Conservation (phyloP, 2,797 vertebrate species). For the Natrix natrix region DNA sequence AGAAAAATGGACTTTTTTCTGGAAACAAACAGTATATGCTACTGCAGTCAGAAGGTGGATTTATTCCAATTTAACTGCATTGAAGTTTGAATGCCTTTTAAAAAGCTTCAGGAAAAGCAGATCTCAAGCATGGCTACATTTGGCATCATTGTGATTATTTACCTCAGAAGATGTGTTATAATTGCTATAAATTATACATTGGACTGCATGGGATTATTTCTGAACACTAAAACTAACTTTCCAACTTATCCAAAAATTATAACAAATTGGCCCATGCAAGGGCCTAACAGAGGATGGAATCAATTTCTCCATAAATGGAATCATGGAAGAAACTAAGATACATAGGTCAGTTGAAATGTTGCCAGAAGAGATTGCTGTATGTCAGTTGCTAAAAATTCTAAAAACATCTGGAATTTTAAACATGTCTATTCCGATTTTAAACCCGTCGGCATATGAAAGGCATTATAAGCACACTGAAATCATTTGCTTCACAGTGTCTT, state of each 20-base stretch:
- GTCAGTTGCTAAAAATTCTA: constrained; percentile 43
- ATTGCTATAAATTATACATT: not conserved
- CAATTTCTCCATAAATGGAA: constrained; percentile 51
- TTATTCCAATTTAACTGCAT: not conserved
- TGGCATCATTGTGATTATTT: not conserved
- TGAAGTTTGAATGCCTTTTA: not conserved
- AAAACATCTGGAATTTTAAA: constrained; percentile 64
- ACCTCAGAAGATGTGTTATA: not conserved
- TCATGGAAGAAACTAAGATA: constrained; percentile 51
- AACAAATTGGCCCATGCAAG: not conserved
- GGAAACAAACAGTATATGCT: not conserved
- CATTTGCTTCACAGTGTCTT: constrained; percentile 52
- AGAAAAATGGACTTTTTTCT: not conserved
- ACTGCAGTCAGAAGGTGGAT: not conserved
- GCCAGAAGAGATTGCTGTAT: constrained; percentile 45
- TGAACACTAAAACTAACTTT: not conserved
- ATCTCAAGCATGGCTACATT: not conserved
- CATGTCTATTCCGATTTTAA: constrained; percentile 50
- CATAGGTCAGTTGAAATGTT: constrained; percentile 56
- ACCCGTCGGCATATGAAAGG: constrained; percentile 48
- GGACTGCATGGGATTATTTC: not conserved
- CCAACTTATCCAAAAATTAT: not conserved
- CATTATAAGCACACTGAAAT: constrained; percentile 57
- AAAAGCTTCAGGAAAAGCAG: not conserved
- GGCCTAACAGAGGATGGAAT: constrained; percentile 35